Base-by-base conservation (phyloP, 1,140 invertebrate genomes). In the Lepidurus couesii region DNA sequence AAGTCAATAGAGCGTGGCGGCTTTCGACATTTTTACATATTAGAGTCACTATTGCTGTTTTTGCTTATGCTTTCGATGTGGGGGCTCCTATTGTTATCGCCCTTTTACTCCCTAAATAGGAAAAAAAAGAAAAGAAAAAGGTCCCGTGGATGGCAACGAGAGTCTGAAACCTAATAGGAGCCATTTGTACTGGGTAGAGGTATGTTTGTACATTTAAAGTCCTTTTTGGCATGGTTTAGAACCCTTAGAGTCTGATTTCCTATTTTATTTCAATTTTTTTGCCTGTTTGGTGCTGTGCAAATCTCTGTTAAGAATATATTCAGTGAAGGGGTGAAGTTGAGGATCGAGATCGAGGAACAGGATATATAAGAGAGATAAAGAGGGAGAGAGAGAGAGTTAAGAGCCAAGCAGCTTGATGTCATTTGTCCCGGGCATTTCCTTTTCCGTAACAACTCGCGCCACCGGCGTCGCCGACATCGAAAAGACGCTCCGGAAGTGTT, bases 361-460 rank as follows among this genome's bases (percentile, higher is more conserved):
- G 34, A 34, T 34, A 34, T 34, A 34, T 34, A 34, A 65, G 53
- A 65, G 53, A 65, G 53, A 65, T 7, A 65, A 21, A 65, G 53
- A 65, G 6, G 53, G 53, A 65, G 53, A 65, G 47, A 65, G 47
- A 65, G 53, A 21, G 53, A 65, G 53, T 65, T 65, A 65, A 65
- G 53, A 65, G 53, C n/a, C 53, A 9, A 65, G 53, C 53, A 65
- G 53, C 53, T 65, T 65, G 53, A 65, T 65, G 53, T 65, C 53
- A 65, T 65, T 65, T 65, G 53, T 65, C 53, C 53, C 21, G 53
- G 13, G 53, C 53, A 65, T 65, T 65, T 65, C 53, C 53, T 65
- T 16, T 65, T 65, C 53, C 53, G 53, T 65, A 65, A 65, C 53
- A 65, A 65, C 53, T 65, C 53, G 53, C 53, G 53, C 53, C 53